Conservation (phyloP, 2,888 invertebrate species). For the Macaria liturata region DNA sequence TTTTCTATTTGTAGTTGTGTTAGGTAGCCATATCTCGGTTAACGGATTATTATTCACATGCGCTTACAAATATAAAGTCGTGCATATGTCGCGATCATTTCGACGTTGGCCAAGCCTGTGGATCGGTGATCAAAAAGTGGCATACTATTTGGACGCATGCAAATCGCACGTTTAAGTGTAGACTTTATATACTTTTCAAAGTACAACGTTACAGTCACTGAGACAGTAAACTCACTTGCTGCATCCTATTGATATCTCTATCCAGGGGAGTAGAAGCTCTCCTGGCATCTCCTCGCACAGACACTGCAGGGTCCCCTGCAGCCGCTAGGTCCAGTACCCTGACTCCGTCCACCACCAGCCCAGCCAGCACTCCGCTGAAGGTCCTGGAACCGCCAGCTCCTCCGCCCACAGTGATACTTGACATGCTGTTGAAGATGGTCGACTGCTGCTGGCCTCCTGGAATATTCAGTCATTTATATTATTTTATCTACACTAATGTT, state of each 20-base stretch:
- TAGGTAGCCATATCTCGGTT: no score
- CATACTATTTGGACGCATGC: no score
- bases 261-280: slow-evolving; percentile 89
- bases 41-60: no score
- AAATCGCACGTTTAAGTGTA: no score
- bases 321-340: slow-evolving; percentile 93
- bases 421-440: slow-evolving; percentile 95
- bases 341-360: slow-evolving; percentile 93
- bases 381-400: slow-evolving; percentile 87
- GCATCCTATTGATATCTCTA: slow-evolving; percentile 92
- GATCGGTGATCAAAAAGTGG: no score
- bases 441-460: slow-evolving; percentile 93
- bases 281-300: slow-evolving; percentile 92
- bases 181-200: no score
- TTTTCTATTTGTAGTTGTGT: no score
- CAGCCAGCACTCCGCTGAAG: slow-evolving; percentile 94
- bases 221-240: slow-evolving; percentile 84
- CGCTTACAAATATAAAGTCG: no score
- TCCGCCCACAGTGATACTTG: slow-evolving; percentile 94
- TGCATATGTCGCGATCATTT: no score
- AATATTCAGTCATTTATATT: slow-evolving; percentile 20
- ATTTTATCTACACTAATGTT: no score
- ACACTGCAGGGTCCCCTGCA: slow-evolving; percentile 90
- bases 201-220: no score
- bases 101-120: no score